Conservation (phyloP, 2,797 vertebrate species). For the Parauchenoglanis ngamensis region DNA sequence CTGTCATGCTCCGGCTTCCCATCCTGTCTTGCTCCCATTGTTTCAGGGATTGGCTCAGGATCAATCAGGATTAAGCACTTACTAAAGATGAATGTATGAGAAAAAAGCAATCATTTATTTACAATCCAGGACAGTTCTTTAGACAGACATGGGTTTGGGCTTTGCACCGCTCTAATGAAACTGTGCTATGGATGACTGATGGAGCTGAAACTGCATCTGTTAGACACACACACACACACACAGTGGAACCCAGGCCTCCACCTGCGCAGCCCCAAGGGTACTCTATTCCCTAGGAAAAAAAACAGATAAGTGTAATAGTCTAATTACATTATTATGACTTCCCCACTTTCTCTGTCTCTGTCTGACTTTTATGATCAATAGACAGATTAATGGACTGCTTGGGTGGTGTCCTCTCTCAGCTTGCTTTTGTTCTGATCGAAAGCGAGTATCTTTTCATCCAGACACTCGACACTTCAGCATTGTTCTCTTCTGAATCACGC, state of each 20-base stretch:
- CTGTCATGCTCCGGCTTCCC: background rate
- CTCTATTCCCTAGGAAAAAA: background rate
- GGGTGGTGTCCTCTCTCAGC: background rate
- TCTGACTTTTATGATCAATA: background rate
- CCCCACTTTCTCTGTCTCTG: background rate
- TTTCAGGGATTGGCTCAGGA: background rate
- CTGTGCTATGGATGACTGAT: background rate
- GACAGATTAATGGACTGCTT: conserved; percentile 7
- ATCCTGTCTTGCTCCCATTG: background rate
- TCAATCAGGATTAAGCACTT: background rate
- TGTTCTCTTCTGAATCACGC: conserved; percentile 24
- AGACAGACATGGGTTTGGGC: background rate
- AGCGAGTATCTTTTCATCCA: background rate
- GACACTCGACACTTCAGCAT: background rate
- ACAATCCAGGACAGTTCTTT: background rate
- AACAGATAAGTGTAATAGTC: background rate
- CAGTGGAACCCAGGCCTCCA: background rate
- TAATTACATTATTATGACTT: conserved; percentile 2
- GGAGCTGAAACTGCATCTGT: background rate
- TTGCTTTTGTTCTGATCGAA: background rate
- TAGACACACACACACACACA: background rate
- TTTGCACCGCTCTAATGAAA: background rate
- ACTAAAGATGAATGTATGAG: background rate
- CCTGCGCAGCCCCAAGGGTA: background rate
- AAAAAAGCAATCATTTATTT: background rate